These are phyloP conservation scores for Euura saliciscinereae DNA, from an alignment of 1,140 invertebrate genomes.

Conservation along the genomic window DNA sequence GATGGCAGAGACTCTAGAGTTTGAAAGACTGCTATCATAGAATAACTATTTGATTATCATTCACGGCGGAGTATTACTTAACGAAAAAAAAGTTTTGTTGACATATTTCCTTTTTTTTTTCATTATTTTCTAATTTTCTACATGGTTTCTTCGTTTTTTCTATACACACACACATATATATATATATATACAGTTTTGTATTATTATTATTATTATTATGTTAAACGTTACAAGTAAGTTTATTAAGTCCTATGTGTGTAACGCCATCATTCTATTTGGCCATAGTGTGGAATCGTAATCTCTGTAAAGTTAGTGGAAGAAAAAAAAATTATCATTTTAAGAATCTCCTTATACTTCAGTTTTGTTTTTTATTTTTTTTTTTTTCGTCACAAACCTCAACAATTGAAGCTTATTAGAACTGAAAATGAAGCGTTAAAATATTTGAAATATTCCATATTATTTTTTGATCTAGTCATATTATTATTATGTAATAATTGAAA, in stretches of 20 bases:
- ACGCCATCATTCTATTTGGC: too few species aligned
- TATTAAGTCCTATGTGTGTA: neutral
- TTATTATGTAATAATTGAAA: neutral
- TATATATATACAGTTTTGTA: neutral
- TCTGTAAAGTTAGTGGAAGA: neutral
- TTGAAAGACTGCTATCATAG: neutral
- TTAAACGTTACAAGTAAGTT: neutral
- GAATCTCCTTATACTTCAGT: neutral
- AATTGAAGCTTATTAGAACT: too few species aligned
- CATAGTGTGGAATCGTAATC: neutral
- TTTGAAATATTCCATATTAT: constrained; percentile 18
- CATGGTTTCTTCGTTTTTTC: neutral
- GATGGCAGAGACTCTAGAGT: constrained; percentile 3
- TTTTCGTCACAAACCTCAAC: too few species aligned
- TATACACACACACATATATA: neutral
- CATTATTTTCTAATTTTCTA: neutral
- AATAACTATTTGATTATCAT: neutral
- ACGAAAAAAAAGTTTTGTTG: neutral
- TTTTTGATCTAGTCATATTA: constrained; percentile 45
- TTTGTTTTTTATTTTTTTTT: neutral
- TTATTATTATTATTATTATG: neutral
- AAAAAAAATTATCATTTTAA: neutral
- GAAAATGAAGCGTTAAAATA: too few species aligned
- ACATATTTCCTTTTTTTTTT: neutral
- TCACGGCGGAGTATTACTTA: neutral